Percentiles rank a stretch among this genome's conserved stretches.
phyloP scores from a whole-genome alignment of 2,888 invertebrate species.

The Parthenolecanium corni region DNA sequence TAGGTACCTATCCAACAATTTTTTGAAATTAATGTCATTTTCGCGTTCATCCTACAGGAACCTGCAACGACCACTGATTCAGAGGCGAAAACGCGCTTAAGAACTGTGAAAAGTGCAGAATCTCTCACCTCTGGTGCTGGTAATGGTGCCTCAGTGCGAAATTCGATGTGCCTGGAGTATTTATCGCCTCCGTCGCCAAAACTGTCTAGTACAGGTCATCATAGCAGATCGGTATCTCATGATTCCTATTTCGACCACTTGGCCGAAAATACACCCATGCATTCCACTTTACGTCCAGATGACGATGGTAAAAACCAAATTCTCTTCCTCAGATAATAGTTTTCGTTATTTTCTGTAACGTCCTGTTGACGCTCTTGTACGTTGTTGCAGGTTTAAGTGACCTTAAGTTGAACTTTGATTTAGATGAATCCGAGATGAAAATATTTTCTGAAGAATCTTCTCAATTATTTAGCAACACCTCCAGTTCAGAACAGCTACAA shows the following conservation, averaged over 20 bases:
- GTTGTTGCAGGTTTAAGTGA: slow-evolving; percentile 62
- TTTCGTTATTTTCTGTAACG: neutral
- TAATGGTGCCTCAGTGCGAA: slow-evolving; percentile 33
- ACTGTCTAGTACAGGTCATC: slow-evolving; percentile 39
- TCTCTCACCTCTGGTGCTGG: slow-evolving; percentile 45
- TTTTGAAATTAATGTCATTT: neutral
- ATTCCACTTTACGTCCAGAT: slow-evolving; percentile 28
- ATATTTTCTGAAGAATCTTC: slow-evolving; percentile 74
- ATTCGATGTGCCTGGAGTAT: slow-evolving; percentile 30
- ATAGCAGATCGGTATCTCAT: slow-evolving; percentile 65
- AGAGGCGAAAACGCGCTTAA: slow-evolving; percentile 36
- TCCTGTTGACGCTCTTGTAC: slow-evolving; percentile 31
- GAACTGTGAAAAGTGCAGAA: slow-evolving; percentile 61
- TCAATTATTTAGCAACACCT: slow-evolving; percentile 34
- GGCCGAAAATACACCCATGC: slow-evolving; percentile 44
- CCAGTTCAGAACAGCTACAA: slow-evolving; percentile 31
- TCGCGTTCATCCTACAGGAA: neutral
- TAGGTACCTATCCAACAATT: neutral
- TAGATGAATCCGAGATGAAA: slow-evolving; percentile 73
- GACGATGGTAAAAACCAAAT: slow-evolving; percentile 28
- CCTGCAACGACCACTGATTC: neutral
- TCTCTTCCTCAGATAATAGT: neutral
- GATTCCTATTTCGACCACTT: slow-evolving; percentile 83
- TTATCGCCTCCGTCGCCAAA: slow-evolving; percentile 31
- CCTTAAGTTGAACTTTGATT: slow-evolving; percentile 67